Percentiles rank a stretch among this genome's conserved stretches.
phyloP scores from a whole-genome alignment of 1,140 invertebrate species.

The Heliconius nattereri region DNA sequence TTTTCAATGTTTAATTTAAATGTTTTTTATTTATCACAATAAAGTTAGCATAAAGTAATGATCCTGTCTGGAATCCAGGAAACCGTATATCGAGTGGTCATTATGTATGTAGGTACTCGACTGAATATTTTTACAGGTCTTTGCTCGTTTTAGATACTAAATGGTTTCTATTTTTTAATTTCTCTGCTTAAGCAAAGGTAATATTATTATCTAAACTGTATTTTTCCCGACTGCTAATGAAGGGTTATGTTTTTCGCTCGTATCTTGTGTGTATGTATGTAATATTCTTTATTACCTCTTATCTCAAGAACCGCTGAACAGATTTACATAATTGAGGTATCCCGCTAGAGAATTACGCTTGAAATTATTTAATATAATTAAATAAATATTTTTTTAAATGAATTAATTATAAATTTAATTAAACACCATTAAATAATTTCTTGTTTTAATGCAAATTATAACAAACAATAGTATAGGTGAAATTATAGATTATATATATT shows the following conservation, averaged over 20 bases:
- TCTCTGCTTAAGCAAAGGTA: no score
- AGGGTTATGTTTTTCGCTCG: no score
- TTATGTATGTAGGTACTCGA: neutral
- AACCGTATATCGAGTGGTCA: neutral
- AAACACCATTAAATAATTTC: neutral
- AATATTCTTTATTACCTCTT: no score
- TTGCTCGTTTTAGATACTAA: neutral
- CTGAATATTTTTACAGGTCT: neutral
- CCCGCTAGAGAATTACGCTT: no score
- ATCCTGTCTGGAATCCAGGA: neutral
- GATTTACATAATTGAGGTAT: no score
- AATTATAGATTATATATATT: neutral
- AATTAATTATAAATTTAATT: no score
- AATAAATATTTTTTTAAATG: no score
- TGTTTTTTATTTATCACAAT: neutral
- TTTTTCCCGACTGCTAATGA: no score
- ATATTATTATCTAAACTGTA: no score
- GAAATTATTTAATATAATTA: no score
- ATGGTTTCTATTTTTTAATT: neutral
- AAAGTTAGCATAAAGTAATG: neutral
- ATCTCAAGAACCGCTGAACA: no score
- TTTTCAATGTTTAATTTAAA: neutral
- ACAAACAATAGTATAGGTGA: neutral
- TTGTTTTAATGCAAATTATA: neutral
- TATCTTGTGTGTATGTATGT: no score